Percentiles rank a stretch among this genome's conserved stretches.
Evolutionary conservation across 2,888 invertebrate species (phyloP).

Genomic region (Podotricha telesiphe): DNA sequence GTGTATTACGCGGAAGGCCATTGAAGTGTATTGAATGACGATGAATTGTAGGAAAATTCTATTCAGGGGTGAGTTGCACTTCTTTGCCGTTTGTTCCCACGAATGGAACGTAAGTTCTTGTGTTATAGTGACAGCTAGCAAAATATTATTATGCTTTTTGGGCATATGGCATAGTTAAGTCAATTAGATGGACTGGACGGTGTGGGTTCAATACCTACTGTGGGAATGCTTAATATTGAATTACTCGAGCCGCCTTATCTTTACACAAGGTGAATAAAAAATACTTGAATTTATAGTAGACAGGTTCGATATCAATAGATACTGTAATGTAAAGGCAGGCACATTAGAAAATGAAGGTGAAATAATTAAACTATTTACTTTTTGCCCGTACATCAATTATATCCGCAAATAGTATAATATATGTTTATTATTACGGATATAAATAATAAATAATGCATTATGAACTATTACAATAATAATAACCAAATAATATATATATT

Average conservation of each 20-base stretch:
- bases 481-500: too few species aligned
- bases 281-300: too few species aligned
- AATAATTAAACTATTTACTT: too few species aligned
- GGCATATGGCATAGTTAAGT: neutral
- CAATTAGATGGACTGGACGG: too few species aligned
- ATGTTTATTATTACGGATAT: neutral
- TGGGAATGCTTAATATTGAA: too few species aligned
- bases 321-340: too few species aligned
- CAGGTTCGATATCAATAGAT: too few species aligned
- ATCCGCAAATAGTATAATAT: neutral
- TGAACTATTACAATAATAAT: neutral
- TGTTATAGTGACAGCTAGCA: neutral
- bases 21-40: slow-evolving; percentile 37
- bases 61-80: slow-evolving; percentile 37
- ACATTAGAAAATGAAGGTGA: too few species aligned
- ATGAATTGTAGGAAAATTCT: slow-evolving; percentile 33
- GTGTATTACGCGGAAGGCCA: slow-evolving; percentile 44
- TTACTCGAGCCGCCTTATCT: too few species aligned
- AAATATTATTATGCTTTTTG: neutral
- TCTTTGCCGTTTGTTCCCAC: slow-evolving; percentile 37
- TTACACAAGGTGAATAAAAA: too few species aligned
- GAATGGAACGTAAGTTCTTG: slow-evolving; percentile 31
- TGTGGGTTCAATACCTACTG: too few species aligned
- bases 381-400: neutral
- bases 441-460: neutral